A percentile compares a stretch with the other conserved stretches of the same genome.
These are phyloP conservation scores for Halcyon senegalensis DNA, from an alignment of 2,113 vertebrate genomes.

Conservation along the genomic window DNA sequence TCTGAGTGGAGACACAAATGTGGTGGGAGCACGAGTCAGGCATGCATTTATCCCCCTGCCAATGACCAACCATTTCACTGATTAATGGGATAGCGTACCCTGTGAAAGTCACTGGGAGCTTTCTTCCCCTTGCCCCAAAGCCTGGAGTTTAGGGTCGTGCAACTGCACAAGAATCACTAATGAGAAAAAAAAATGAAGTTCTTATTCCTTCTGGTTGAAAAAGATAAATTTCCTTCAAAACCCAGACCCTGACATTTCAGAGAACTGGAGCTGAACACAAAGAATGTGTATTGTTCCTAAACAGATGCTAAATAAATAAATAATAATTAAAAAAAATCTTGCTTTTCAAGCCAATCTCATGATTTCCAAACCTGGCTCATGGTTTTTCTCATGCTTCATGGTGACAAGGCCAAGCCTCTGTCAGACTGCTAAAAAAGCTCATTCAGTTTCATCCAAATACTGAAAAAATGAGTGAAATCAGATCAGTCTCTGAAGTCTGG, in stretches of 20 bases:
- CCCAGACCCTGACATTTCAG: not conserved
- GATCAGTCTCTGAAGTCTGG: not conserved
- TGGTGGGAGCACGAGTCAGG: not conserved
- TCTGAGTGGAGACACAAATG: not conserved
- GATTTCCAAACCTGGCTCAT: slow-evolving; percentile 18
- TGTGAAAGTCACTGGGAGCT: not conserved
- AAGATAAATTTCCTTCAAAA: slow-evolving; percentile 39
- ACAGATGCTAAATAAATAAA: slow-evolving; percentile 19
- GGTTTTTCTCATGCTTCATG: slow-evolving; percentile 36
- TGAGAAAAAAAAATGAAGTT: not conserved
- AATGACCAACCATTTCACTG: not conserved
- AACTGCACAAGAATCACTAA: not conserved
- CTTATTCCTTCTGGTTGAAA: slow-evolving; percentile 24
- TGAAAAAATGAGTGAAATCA: not conserved
- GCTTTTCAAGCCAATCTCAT: slow-evolving; percentile 14
- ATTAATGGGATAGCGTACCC: not conserved
- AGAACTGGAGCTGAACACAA: slow-evolving; percentile 3
- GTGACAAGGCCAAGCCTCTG: slow-evolving; percentile 46
- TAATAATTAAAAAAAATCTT: not conserved
- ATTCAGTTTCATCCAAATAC: not conserved
- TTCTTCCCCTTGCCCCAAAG: not conserved
- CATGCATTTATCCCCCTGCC: not conserved
- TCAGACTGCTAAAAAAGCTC: not conserved
- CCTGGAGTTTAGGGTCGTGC: not conserved
- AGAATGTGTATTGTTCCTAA: slow-evolving; percentile 53